Evolutionary conservation across 2,113 vertebrate genomes (phyloP).

Genomic region (Haemorhous mexicanus): DNA sequence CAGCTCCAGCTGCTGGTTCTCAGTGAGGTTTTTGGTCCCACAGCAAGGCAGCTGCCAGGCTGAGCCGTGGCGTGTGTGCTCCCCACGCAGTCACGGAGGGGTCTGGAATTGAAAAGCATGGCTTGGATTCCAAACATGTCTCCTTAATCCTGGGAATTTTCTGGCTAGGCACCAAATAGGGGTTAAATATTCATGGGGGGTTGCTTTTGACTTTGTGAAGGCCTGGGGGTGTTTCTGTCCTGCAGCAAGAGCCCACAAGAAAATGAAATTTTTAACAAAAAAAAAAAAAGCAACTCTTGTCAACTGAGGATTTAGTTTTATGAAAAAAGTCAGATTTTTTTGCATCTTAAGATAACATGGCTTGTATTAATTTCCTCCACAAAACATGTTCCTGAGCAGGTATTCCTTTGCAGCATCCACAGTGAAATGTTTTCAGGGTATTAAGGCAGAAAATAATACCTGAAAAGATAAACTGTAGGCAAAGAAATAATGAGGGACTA

Average conservation of each 20-base stretch:
- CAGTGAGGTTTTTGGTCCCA: accelerated
- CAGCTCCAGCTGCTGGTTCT: background rate
- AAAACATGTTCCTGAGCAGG: background rate
- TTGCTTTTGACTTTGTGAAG: background rate
- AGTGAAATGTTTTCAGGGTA: background rate
- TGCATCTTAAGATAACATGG: background rate
- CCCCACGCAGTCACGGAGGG: background rate
- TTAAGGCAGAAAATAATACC: background rate
- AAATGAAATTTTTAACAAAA: background rate
- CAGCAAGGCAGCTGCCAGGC: background rate
- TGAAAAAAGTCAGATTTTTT: background rate
- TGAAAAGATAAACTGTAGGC: background rate
- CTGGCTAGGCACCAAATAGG: background rate
- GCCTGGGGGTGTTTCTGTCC: background rate
- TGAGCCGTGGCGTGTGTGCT: accelerated
- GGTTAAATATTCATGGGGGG: background rate
- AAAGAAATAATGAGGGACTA: background rate
- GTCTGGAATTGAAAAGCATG: background rate
- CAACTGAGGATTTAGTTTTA: background rate
- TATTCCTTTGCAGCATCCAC: background rate
- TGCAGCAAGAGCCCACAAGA: background rate
- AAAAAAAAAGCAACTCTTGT: background rate
- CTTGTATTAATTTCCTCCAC: background rate
- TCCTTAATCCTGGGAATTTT: slow-evolving; percentile 9
- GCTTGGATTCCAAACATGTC: slow-evolving; percentile 4